Conservation (phyloP, 2,113 vertebrate genomes). For the Phycodurus eques region DNA sequence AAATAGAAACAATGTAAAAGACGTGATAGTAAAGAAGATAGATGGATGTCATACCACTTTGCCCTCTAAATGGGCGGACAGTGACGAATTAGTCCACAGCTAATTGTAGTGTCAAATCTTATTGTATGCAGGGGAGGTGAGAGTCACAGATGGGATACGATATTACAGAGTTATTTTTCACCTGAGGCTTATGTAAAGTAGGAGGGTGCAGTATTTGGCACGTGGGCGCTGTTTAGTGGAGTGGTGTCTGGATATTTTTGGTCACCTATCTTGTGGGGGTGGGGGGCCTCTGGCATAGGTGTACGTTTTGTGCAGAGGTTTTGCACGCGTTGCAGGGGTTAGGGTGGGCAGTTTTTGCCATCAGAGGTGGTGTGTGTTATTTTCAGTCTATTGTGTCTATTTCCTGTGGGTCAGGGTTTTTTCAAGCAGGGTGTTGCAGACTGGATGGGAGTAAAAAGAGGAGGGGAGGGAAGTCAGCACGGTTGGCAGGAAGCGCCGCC, state of each 20-base stretch:
- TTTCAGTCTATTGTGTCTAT: constrained; percentile 93
- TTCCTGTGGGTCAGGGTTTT: constrained; percentile 94
- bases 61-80: not conserved
- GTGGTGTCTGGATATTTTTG: constrained; percentile 50
- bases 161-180: not conserved
- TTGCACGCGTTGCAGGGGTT: constrained; percentile 28
- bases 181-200: constrained; percentile 19
- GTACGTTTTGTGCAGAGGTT: constrained; percentile 28
- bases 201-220: constrained; percentile 17
- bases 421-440: constrained; percentile 85
- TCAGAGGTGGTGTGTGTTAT: constrained; percentile 79
- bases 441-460: constrained; percentile 52
- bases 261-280: constrained; percentile 30
- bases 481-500: constrained; percentile 72
- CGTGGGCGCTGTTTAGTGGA: constrained; percentile 32
- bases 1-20: not conserved
- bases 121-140: not conserved
- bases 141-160: not conserved
- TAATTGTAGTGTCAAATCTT: not conserved
- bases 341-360: constrained; percentile 65
- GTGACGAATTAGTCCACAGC: not conserved
- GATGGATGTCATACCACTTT: not conserved
- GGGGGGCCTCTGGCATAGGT: constrained; percentile 36
- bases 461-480: constrained; percentile 66
- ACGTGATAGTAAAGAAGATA: not conserved